Conservation (phyloP, 2,113 vertebrate species). For the Zeus faber region DNA sequence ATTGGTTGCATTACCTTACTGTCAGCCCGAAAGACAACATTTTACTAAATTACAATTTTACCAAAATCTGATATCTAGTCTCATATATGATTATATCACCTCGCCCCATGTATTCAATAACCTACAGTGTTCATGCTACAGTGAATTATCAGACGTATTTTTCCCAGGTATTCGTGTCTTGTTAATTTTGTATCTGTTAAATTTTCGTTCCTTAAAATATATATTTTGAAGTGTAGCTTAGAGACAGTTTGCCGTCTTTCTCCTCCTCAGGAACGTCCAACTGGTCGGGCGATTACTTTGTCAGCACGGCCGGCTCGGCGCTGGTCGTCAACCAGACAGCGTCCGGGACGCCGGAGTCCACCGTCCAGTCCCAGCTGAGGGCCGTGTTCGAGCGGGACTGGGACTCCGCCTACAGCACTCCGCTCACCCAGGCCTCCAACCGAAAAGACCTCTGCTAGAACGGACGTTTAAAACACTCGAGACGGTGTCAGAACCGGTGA, state of each 20-base stretch:
- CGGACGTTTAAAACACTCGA: no score
- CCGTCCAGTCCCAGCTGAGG: slow-evolving; percentile 75
- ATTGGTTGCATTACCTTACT: no score
- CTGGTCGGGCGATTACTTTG: slow-evolving; percentile 90
- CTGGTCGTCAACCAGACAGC: slow-evolving; percentile 79
- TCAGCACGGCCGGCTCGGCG: slow-evolving; percentile 79
- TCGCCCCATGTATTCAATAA: background rate
- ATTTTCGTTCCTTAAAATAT: no score
- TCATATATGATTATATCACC: background rate
- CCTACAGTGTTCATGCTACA: background rate
- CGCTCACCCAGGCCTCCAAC: slow-evolving; percentile 52
- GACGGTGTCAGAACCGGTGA: no score
- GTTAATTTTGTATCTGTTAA: no score
- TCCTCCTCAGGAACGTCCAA: slow-evolving; percentile 84
- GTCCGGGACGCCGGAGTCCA: slow-evolving; percentile 1
- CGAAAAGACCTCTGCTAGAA: no score
- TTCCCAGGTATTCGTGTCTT: background rate
- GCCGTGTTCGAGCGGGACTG: slow-evolving; percentile 84
- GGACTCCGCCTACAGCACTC: slow-evolving; percentile 79
- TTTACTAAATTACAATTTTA: no score
- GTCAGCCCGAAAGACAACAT: no score
- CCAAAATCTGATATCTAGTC: no score
- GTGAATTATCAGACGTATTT: background rate
- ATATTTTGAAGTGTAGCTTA: background rate
- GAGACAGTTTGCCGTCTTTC: background rate